Base-by-base conservation (phyloP, 2,113 vertebrate species). In the Oenanthe melanoleuca region DNA sequence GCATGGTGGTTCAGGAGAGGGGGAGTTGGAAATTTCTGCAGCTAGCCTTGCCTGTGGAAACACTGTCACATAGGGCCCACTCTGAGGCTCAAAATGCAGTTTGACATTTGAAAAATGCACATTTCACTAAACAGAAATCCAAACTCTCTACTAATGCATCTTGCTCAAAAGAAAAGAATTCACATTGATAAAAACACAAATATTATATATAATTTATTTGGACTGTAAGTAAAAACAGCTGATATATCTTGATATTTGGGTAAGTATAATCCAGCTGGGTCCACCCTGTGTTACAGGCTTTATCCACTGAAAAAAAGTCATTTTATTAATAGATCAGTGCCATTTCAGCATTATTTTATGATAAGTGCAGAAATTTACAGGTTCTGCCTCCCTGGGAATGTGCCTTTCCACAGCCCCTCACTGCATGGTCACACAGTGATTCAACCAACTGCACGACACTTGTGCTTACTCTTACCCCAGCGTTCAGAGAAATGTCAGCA, bases 61-160 rank as follows among this genome's bases (percentile, higher is more conserved):
- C 45, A 17, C 12, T 74, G 67, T 61, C 80, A 60, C 44, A 11
- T 15, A 53, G 63, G 57, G 69, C 72, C 45, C 33, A 14, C 61
- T 69, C 45, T 40, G 55, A 94, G 64, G 21, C 42, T 93, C 67
- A 56, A 80, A 82, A 77, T 70, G 28, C 34, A 9, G 25, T 74
- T 56, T 92, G 89, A 67, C 60, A 77, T 72, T 86, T 83, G 84
- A 85, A 91, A 96, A 90, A 85, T 50, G 47, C 34, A 19, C 21
- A 24, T 88, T 96, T 85, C 34, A 9, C n/a, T 78, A 55, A 88
- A 89, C 55, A 84, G 45, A 82, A 94, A 67, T 84, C 45, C 80
- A 61, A 52, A 70, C 22, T 66, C 31, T n/a, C 23, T 53, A 53
- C 28, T 86, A 37, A 49, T n/a, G n/a, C 25, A 31, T 77, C 17